Percentiles rank a stretch among this genome's conserved stretches.
These are phyloP conservation scores for Corynorhinus townsendii DNA, from an alignment of 2,113 vertebrate genomes.

Conservation along the genomic window DNA sequence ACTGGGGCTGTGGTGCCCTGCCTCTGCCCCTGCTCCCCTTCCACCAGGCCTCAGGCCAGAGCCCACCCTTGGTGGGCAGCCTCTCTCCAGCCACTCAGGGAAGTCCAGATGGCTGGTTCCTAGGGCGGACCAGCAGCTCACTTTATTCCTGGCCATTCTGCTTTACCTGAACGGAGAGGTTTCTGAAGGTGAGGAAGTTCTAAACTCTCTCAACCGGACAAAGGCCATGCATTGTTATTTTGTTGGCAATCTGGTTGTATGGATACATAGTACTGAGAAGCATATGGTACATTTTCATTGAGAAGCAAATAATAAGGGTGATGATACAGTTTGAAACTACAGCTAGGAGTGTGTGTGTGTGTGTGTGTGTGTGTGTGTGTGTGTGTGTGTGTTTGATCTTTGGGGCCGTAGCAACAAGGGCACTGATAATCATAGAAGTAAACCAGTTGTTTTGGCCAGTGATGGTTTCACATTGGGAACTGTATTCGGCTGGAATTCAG, in stretches of 20 bases:
- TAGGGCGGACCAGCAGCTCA: not conserved
- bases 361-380: not conserved
- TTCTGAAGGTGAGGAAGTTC: not conserved
- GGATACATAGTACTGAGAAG: not conserved
- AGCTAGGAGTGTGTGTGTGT: rapidly evolving
- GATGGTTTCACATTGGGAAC: not conserved
- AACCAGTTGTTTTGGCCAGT: not conserved
- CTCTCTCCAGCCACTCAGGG: not conserved
- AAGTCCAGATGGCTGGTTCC: not conserved
- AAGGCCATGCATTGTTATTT: rapidly evolving
- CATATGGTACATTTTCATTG: not conserved
- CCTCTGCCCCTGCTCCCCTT: rapidly evolving
- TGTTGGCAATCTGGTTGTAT: rapidly evolving
- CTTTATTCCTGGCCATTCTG: not conserved
- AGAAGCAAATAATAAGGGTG: not conserved
- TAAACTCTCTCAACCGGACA: not conserved
- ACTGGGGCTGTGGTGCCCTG: not conserved
- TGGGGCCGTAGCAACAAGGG: not conserved
- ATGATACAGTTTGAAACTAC: not conserved
- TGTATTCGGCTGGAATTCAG: not conserved
- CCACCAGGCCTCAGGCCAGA: not conserved
- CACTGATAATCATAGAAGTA: not conserved
- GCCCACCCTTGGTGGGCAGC: not conserved
- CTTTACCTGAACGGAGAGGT: not conserved
- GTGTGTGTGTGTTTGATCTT: not conserved